A percentile compares a stretch with the other conserved stretches of the same genome.
Conservation (phyloP, 1,140 invertebrate genomes). For the Neuroterus valhalla region DNA sequence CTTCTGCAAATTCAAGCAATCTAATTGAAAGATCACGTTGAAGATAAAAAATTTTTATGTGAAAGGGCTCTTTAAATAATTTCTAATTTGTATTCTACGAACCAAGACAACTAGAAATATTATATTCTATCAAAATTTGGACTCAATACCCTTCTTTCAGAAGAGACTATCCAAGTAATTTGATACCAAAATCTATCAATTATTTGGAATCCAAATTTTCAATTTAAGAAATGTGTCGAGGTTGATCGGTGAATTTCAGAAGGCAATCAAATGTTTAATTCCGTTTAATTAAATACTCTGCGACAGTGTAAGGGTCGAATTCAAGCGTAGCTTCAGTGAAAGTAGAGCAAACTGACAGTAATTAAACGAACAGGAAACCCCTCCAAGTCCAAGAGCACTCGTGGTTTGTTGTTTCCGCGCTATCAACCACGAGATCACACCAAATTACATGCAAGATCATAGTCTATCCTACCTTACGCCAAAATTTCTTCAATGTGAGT, state of each 20-base stretch:
- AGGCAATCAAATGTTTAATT: conserved; percentile 19
- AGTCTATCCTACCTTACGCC: background rate
- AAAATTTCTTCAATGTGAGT: background rate
- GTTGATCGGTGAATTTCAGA: background rate
- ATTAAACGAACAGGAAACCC: conserved; percentile 18
- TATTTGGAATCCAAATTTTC: background rate
- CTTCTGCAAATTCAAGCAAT: too few relatives aligned
- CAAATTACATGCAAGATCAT: conserved; percentile 11
- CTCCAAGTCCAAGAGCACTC: conserved; percentile 15
- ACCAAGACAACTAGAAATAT: too few relatives aligned
- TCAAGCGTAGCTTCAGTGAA: background rate
- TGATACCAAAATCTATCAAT: too few relatives aligned
- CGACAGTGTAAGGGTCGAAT: background rate
- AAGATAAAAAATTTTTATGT: too few relatives aligned
- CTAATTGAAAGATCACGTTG: too few relatives aligned
- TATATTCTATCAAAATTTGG: too few relatives aligned
- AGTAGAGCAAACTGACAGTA: conserved; percentile 9
- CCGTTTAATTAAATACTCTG: conserved; percentile 7
- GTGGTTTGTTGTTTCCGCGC: conserved; percentile 10
- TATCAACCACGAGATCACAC: conserved; percentile 1
- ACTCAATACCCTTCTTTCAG: too few relatives aligned
- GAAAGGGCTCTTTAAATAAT: too few relatives aligned
- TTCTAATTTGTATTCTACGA: too few relatives aligned
- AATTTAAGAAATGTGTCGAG: background rate
- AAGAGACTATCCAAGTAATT: too few relatives aligned